Conservation (phyloP, 1,140 invertebrate genomes). For the Neelides sp. region DNA sequence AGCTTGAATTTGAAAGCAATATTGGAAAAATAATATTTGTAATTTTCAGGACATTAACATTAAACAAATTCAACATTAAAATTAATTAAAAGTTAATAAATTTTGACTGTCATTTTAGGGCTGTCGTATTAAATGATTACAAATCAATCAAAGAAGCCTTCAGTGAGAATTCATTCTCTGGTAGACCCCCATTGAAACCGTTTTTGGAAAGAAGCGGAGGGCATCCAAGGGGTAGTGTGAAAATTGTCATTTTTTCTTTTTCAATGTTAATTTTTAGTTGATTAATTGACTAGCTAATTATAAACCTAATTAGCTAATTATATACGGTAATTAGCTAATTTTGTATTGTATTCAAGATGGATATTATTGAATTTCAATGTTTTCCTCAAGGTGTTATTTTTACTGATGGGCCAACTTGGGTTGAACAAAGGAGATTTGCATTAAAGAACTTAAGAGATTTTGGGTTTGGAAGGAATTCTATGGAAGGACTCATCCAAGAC, state of each 20-base stretch:
- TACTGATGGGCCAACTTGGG: slow-evolving; percentile 14
- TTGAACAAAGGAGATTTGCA: slow-evolving; percentile 21
- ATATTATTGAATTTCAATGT: not conserved
- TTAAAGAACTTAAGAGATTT: slow-evolving; percentile 23
- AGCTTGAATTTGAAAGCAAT: not conserved
- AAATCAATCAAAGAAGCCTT: slow-evolving; percentile 18
- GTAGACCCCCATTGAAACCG: slow-evolving; percentile 17
- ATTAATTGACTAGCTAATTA: too few species aligned
- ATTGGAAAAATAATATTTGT: not conserved
- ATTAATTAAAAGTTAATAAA: not conserved
- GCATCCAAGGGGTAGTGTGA: not conserved
- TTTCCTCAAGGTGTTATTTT: slow-evolving; percentile 19
- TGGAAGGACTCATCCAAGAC: slow-evolving; percentile 6
- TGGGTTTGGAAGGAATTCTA: slow-evolving; percentile 25
- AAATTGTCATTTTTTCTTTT: not conserved
- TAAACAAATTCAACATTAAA: not conserved
- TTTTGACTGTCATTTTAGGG: slow-evolving; percentile 11
- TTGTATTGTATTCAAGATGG: not conserved
- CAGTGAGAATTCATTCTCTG: slow-evolving; percentile 13
- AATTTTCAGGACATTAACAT: too few species aligned
- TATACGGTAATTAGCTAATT: not conserved
- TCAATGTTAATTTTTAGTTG: not conserved
- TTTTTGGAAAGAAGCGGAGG: slow-evolving; percentile 5
- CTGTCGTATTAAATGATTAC: slow-evolving; percentile 22
- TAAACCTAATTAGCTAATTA: too few species aligned